phyloP scores from a whole-genome alignment of 2,113 vertebrate genomes.

The Struthio camelus region DNA sequence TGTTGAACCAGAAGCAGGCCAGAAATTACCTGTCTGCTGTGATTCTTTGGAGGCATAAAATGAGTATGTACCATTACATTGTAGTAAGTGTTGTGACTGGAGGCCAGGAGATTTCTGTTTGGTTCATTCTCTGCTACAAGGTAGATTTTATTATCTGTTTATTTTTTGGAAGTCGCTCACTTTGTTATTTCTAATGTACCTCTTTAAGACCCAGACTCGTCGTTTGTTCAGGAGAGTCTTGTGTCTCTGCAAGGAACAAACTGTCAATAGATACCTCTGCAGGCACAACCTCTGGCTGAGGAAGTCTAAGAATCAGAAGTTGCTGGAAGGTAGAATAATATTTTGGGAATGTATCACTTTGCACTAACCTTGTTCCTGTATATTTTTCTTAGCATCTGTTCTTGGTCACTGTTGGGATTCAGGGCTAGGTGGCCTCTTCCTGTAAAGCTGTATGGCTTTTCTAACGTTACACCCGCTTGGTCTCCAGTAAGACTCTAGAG shows the following conservation, averaged over 20 bases:
- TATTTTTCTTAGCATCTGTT: neutral
- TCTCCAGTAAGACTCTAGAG: neutral
- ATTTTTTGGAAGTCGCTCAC: neutral
- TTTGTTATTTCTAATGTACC: neutral
- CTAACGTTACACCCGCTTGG: too few species aligned
- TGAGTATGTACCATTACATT: neutral
- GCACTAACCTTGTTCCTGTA: neutral
- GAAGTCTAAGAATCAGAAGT: neutral
- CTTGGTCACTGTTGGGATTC: neutral
- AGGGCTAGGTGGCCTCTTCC: neutral
- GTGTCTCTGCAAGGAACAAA: neutral
- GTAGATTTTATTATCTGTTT: neutral
- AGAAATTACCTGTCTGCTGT: neutral
- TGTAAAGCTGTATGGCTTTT: neutral
- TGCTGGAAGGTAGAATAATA: neutral
- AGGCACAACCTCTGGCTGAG: neutral
- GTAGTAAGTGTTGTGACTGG: neutral
- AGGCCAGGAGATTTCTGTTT: neutral
- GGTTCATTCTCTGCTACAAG: neutral
- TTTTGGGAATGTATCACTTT: neutral
- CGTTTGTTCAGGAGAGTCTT: neutral
- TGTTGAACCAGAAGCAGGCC: neutral
- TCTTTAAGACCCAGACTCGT: neutral
- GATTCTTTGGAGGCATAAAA: neutral
- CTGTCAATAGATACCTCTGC: neutral